Evolutionary conservation across 1,140 invertebrate genomes (phyloP), one percentile per base, ranked within the genome.

Genomic region (Cherax quadricarinatus): DNA sequence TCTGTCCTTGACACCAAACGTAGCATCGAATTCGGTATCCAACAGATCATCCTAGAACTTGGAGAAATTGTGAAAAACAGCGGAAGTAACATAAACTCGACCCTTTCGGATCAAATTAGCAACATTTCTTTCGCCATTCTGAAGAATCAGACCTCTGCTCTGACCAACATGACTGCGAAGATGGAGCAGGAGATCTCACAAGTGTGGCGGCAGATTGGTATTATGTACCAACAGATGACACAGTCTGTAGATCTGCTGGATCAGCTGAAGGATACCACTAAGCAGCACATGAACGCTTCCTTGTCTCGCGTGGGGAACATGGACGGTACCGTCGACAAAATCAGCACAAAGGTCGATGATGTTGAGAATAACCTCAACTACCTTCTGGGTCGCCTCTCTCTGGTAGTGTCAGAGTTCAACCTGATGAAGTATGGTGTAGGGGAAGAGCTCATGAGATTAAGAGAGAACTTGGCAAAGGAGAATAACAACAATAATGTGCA

Each of bases 361-460:
- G 97, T 98, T 10, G 97, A 98, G 93, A 96, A 97, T 85, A 98
- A 98, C 94, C 95, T 98, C 53, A 98, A 98, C 95, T 98, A 97
- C 94, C 95, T 98, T 53, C 95, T 98, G 83, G 98, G 98, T 6
- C 95, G 97, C 87, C 94, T 98, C 53, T 97, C 97, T 0, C 95
- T 98, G 0, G 97, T 98, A 14, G 97, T 97, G 1, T 97, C 97
- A 93, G 98, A 98, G 95, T 98, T 98, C 95, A 97, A 97, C 94
- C 96, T 97, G 94, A 98, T 98, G 73, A 98, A 98, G 94, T 96
- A 88, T 30, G 92, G 92, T 21, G 88, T 94, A 12, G 93, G 94
- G 6, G 84, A 91, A 3, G 93, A 94, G 85, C 85, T 94, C 21
- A 62, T 92, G 30, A 88, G 88, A n/a, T 87, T 94, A n/a, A 83